These are phyloP conservation scores for Tetheella fluctuosa DNA, from an alignment of 2,888 invertebrate species.

Conservation along the genomic window DNA sequence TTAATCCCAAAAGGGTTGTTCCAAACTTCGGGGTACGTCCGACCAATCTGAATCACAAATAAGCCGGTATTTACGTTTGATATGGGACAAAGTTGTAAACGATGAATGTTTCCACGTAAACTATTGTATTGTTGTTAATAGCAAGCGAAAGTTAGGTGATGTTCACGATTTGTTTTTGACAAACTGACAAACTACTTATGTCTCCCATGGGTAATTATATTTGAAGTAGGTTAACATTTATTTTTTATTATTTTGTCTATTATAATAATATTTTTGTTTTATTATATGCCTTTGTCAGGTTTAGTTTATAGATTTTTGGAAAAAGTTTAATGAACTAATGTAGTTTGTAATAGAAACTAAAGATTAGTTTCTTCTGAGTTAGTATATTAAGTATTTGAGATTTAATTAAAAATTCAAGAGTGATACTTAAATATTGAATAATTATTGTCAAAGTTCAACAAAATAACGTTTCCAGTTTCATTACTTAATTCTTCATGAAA, in stretches of 20 bases:
- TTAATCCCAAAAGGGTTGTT: constrained; percentile 37
- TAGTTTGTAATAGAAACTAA: too few relatives aligned
- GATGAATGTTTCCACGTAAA: constrained; percentile 23
- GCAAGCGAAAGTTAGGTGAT: background rate
- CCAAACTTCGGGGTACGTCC: constrained; percentile 20
- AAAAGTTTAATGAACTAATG: too few relatives aligned
- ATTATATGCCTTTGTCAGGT: too few relatives aligned
- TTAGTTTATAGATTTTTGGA: too few relatives aligned
- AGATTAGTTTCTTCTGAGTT: too few relatives aligned
- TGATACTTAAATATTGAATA: background rate
- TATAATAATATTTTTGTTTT: too few relatives aligned
- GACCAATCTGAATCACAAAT: constrained; percentile 51
- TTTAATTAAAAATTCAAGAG: background rate
- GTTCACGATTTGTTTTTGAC: background rate
- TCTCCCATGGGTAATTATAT: background rate
- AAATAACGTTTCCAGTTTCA: background rate
- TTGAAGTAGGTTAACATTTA: too few relatives aligned
- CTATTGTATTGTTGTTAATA: background rate
- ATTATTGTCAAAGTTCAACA: constrained; percentile 3
- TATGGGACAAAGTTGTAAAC: constrained; percentile 26
- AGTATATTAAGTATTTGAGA: too few relatives aligned
- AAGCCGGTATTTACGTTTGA: constrained; percentile 34
- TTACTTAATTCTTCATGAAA: background rate
- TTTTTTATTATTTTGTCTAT: too few relatives aligned
- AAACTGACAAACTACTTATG: background rate